Evolutionary conservation across 2,888 invertebrate species (phyloP).

Genomic region (Cryptocephalus moraei): DNA sequence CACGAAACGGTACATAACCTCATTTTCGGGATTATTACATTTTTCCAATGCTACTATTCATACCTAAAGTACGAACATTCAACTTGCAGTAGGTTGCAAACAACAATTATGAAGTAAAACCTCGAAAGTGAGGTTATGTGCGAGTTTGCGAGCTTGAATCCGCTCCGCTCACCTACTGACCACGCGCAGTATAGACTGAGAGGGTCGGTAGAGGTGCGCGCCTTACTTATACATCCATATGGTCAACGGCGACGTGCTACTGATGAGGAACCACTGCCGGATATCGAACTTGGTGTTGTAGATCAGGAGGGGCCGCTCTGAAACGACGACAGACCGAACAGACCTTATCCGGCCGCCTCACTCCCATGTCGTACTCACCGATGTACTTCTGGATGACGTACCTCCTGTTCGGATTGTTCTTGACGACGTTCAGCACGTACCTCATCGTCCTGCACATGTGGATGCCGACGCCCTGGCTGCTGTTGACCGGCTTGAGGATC

Average conservation of each 20-base stretch:
- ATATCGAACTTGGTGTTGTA: slow-evolving; percentile 86
- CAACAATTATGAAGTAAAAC: no score
- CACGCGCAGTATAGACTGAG: no score
- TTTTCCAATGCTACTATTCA: no score
- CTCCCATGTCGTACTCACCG: slow-evolving; percentile 43
- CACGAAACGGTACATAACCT: no score
- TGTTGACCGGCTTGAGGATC: slow-evolving; percentile 81
- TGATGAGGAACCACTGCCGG: slow-evolving; percentile 79
- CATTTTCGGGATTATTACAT: no score
- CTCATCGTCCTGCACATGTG: slow-evolving; percentile 64
- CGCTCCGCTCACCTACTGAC: no score
- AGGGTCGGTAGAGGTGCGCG: no score
- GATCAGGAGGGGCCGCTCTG: slow-evolving; percentile 62
- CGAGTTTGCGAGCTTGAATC: no score
- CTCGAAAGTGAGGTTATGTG: no score
- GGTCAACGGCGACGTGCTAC: slow-evolving; percentile 63
- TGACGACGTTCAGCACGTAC: slow-evolving; percentile 55
- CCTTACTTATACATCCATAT: slow-evolving; percentile 74
- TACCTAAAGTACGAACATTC: no score
- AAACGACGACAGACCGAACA: slow-evolving; percentile 9
- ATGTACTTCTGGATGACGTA: slow-evolving; percentile 88
- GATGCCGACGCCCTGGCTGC: slow-evolving; percentile 76
- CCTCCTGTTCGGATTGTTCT: slow-evolving; percentile 46
- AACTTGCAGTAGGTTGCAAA: no score
- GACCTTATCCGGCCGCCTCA: background rate